These are phyloP conservation scores for Bubo scandiacus DNA, from an alignment of 2,113 vertebrate species.

Conservation along the genomic window DNA sequence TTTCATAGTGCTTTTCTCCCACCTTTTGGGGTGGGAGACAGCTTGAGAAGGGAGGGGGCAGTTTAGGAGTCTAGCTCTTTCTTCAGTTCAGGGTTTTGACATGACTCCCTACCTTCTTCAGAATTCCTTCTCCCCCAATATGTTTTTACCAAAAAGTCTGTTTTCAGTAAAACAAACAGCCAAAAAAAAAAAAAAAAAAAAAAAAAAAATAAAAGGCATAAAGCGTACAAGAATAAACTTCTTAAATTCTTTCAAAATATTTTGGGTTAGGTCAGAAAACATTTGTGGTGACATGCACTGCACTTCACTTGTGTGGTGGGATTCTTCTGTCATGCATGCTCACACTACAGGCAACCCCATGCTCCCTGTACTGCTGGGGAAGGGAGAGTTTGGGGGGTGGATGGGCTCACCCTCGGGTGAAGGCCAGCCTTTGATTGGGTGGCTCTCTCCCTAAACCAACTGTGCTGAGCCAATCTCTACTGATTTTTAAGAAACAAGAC, in stretches of 20 bases:
- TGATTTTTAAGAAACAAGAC: neutral
- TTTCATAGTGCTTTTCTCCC: neutral
- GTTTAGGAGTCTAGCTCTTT: neutral
- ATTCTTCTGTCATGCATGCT: neutral
- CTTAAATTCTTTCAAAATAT: neutral
- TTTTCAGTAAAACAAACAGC: neutral
- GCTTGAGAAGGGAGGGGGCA: neutral
- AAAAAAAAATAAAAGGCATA: neutral
- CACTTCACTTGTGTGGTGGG: neutral
- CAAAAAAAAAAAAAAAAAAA: neutral
- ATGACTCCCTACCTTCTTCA: neutral
- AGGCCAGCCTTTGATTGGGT: neutral
- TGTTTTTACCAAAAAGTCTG: neutral
- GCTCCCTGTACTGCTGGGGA: neutral
- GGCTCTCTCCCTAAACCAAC: neutral
- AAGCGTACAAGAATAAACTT: neutral
- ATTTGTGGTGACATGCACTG: neutral
- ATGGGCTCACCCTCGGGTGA: neutral
- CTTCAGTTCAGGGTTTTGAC: neutral
- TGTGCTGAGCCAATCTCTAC: neutral
- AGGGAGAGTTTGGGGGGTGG: neutral
- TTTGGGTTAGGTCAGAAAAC: neutral
- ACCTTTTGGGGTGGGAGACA: neutral
- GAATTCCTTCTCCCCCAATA: neutral
- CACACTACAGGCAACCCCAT: rapidly evolving